Evolutionary conservation across 2,888 invertebrate genomes (phyloP), one percentile per base, ranked within the genome.

Genomic region (Eupithecia subfuscata): DNA sequence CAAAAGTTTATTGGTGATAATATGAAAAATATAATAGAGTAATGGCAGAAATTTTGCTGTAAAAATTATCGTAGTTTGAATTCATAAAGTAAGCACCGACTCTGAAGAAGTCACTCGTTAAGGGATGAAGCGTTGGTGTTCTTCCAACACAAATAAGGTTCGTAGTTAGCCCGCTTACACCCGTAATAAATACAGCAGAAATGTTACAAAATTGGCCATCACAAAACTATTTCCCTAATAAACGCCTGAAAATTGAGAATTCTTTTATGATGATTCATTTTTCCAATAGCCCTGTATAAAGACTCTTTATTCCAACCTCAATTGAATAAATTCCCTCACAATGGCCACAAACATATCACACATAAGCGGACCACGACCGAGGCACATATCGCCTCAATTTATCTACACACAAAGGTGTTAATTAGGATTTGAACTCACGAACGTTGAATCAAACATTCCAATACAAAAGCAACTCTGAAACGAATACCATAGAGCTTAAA

Each of bases 1-100:
- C 95, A 95, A 95, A 95, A 93, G 92, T 95, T 94, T 95, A 95
- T 95, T 95, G 95, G 95, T 95, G 95, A 94, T 94, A 95, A 95
- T 95, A 95, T 95, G 95, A 94, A 95, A 95, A 95, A 95, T 95
- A 95, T 95, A 94, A 94, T 94, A 93, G 94, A 94, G 92, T 93
- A 94, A 94, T 94, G 95, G 94, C 94, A 94, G 95, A 93, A 94
- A 94, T n/a, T n/a, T n/a, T n/a, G n/a, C n/a, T n/a, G n/a, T n/a
- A n/a, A n/a, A n/a, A n/a, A n/a, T n/a, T n/a, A n/a, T n/a, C n/a
- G n/a, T n/a, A n/a, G n/a, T n/a, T n/a, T n/a, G n/a, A n/a, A n/a
- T n/a, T n/a, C n/a, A n/a, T n/a, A n/a, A n/a, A n/a, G n/a, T n/a
- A n/a, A n/a, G n/a, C n/a, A n/a, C n/a, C n/a, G n/a, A n/a, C n/a